A percentile compares a stretch with the other conserved stretches of the same genome.
Evolutionary conservation across 1,140 invertebrate genomes (phyloP).

Genomic region (Orius insidiosus): DNA sequence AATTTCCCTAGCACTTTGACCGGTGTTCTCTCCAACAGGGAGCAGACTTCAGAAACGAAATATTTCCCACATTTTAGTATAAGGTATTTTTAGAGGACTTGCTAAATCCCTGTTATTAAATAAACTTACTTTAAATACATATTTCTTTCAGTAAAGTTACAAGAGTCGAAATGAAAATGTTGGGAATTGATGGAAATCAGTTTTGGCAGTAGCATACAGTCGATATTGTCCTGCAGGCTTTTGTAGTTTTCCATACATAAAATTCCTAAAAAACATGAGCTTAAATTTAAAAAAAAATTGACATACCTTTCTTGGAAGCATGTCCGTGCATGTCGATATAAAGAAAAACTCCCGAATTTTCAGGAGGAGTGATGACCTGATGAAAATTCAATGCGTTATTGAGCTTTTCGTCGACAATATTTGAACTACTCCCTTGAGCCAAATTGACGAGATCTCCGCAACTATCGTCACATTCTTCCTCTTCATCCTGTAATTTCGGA

Average conservation of each 20-base stretch:
- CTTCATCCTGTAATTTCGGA: too few species aligned
- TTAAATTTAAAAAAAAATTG: too few species aligned
- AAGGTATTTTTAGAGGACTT: too few species aligned
- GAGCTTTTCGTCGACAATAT: too few species aligned
- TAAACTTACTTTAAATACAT: slow-evolving; percentile 63
- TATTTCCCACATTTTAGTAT: too few species aligned
- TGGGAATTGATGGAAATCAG: slow-evolving; percentile 76
- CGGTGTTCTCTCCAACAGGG: too few species aligned
- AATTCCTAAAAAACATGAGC: slow-evolving; percentile 33
- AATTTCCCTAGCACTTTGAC: too few species aligned
- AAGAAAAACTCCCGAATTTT: slow-evolving; percentile 48
- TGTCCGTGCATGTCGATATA: slow-evolving; percentile 86
- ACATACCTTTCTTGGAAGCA: slow-evolving; percentile 68
- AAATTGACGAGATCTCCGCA: too few species aligned
- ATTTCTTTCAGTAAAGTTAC: slow-evolving; percentile 81
- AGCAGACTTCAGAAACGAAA: too few species aligned
- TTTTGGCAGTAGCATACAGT: slow-evolving; percentile 76
- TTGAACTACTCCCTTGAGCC: too few species aligned
- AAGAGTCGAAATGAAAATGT: slow-evolving; percentile 82
- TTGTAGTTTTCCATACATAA: slow-evolving; percentile 85
- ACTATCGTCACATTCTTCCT: too few species aligned
- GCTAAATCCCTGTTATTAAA: neutral
- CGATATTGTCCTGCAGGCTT: slow-evolving; percentile 51
- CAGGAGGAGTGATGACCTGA: slow-evolving; percentile 9
- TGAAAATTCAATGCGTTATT: too few species aligned